Base-by-base conservation (phyloP, 2,888 invertebrate species). In the Agrotis exclamationis region DNA sequence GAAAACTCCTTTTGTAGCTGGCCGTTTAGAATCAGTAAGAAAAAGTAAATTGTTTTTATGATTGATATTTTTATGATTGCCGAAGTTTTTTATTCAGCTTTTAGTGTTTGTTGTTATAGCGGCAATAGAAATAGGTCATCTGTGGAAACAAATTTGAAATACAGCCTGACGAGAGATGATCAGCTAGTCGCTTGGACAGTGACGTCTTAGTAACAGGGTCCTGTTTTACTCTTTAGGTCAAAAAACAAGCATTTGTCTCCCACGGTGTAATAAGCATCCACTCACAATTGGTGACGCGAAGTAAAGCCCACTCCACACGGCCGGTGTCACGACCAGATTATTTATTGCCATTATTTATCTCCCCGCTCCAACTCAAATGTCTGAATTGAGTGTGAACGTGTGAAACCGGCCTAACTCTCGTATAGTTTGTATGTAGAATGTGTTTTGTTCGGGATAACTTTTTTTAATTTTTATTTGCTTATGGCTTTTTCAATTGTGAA, bases 311-410 rank as follows among this genome's bases (percentile, higher is more conserved):
- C 95, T 95, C 91, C 91, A 93, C 93, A 93, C 93, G 91, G 86
- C 88, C 90, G 90, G 89, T 92, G 95, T 95, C 95, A 93, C 81
- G 79, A 77, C 74, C 95, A 95, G 95, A 94, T 94, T 93, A 94
- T 95, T 94, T 95, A 95, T 94, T 80, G 89, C 90, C 86, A 88
- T 95, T 95, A 95, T 95, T 95, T 95, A 95, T 95, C 91, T 91
- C 89, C 84, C 84, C 80, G 76, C 67, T 57, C 80, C 79, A 65
- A 76, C 85, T 83, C 74, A 86, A 81, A 83, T 81, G 86, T 86
- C 85, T 84, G 91, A 88, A 90, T 90, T 86, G 88, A 87, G 84
- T 86, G 86, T 80, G 53, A 70, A 78, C 63, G 84, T 69, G 79
- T 84, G 76, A 47, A 76, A 20, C 51, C 57, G 51, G 75, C 74